Evolutionary conservation across 1,140 invertebrate species (phyloP).

Genomic region (Zaprionus inermis): DNA sequence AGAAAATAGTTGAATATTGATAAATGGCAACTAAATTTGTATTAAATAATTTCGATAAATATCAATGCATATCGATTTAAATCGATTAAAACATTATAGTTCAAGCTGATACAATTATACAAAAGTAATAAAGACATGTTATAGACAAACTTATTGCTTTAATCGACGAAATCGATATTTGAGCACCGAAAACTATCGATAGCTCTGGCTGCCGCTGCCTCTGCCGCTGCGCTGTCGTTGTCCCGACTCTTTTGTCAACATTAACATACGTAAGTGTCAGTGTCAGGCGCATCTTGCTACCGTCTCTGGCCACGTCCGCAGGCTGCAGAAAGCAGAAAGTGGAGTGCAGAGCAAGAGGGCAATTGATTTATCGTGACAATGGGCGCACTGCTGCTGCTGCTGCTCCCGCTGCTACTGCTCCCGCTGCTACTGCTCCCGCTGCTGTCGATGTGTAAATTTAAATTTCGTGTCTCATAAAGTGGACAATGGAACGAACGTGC

Average conservation of each 20-base stretch:
- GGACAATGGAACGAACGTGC: conserved; percentile 58
- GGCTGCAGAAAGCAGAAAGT: not conserved
- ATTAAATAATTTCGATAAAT: too few species aligned
- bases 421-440: conserved; percentile 1
- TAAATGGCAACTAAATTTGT: too few species aligned
- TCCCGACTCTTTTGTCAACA: conserved; percentile 79
- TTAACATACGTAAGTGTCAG: conserved; percentile 80
- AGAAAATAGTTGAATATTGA: too few species aligned
- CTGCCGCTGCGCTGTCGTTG: conserved; percentile 36
- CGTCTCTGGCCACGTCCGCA: conserved; percentile 36
- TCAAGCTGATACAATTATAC: too few species aligned
- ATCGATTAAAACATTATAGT: too few species aligned
- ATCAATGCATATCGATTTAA: too few species aligned
- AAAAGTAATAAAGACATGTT: too few species aligned
- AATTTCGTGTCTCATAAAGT: conserved; percentile 78
- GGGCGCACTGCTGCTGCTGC: conserved; percentile 51
- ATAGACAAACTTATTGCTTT: too few species aligned
- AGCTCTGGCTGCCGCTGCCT: too few species aligned
- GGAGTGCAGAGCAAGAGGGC: conserved; percentile 61
- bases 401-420: not conserved
- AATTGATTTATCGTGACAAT: conserved; percentile 84
- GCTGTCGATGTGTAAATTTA: conserved; percentile 79
- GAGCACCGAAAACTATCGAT: too few species aligned
- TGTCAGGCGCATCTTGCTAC: conserved; percentile 79
- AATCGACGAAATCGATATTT: too few species aligned